These are phyloP conservation scores for Leptura quadrifasciata DNA, from an alignment of 2,888 invertebrate species.

Conservation along the genomic window DNA sequence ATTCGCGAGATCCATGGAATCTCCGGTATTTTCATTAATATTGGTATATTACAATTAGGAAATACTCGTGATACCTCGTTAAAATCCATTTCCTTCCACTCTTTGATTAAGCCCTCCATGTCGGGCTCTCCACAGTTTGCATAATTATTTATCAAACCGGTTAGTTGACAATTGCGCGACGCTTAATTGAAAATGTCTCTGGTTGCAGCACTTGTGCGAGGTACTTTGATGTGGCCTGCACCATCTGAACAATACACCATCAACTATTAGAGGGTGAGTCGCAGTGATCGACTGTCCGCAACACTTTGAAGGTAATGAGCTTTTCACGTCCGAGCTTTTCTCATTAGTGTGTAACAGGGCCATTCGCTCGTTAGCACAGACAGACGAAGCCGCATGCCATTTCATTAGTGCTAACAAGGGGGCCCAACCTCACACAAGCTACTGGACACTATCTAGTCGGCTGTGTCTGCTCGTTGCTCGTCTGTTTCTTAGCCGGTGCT, in stretches of 20 bases:
- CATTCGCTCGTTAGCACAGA: slow-evolving; percentile 70
- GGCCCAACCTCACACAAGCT: slow-evolving; percentile 26
- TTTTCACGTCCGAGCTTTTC: slow-evolving; percentile 72
- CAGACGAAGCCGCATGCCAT: slow-evolving; percentile 69
- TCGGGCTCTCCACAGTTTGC: slow-evolving; percentile 25
- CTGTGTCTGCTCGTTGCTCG: slow-evolving; percentile 23
- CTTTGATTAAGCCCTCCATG: slow-evolving; percentile 25
- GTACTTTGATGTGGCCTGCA: slow-evolving; percentile 65
- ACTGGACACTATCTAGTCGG: slow-evolving; percentile 46
- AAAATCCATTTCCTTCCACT: slow-evolving; percentile 24
- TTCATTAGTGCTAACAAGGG: slow-evolving; percentile 72
- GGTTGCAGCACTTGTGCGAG: slow-evolving; percentile 13
- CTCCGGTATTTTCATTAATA: slow-evolving; percentile 5
- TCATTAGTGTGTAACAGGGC: slow-evolving; percentile 73
- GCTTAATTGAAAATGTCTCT: slow-evolving; percentile 39
- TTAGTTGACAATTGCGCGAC: slow-evolving; percentile 29
- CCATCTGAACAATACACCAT: slow-evolving; percentile 65
- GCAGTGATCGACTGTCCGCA: slow-evolving; percentile 66
- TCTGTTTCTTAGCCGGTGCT: slow-evolving; percentile 46
- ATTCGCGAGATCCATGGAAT: background rate
- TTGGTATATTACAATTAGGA: slow-evolving; percentile 14
- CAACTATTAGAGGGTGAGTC: slow-evolving; percentile 58
- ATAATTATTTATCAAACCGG: slow-evolving; percentile 38
- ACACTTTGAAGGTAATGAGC: slow-evolving; percentile 71
- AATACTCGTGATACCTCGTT: slow-evolving; percentile 18